These are phyloP conservation scores for Peromyscus californicus DNA, from an alignment of 2,113 vertebrate species.

Conservation along the genomic window DNA sequence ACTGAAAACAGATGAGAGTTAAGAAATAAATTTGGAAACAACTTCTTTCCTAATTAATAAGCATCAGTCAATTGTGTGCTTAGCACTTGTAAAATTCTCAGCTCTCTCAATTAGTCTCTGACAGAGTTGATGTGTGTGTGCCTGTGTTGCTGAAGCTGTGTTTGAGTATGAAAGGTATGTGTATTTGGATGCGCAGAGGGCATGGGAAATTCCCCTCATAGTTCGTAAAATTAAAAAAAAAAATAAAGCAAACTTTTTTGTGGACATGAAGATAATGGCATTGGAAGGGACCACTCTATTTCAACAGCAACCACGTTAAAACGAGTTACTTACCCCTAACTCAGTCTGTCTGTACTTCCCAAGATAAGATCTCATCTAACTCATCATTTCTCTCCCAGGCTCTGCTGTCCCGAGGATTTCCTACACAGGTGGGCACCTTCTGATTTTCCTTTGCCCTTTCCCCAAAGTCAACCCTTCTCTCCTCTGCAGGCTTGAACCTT, in stretches of 20 bases:
- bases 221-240: not conserved
- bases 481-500: not conserved
- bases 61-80: not conserved
- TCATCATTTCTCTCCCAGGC: not conserved
- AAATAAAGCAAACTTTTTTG: not conserved
- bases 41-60: slow-evolving; percentile 47
- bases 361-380: not conserved
- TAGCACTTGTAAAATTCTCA: not conserved
- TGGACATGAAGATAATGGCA: not conserved
- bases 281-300: not conserved
- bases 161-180: not conserved
- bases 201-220: not conserved
- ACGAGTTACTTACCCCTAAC: not conserved
- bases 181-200: not conserved
- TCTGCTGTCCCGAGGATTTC: not conserved
- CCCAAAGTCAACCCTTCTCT: not conserved
- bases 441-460: not conserved
- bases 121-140: not conserved
- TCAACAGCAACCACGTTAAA: not conserved
- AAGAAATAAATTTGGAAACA: slow-evolving; percentile 43
- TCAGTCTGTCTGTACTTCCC: not conserved
- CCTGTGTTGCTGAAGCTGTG: not conserved
- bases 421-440: not conserved
- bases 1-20: slow-evolving; percentile 42
- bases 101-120: not conserved